These are phyloP conservation scores for Tortricodes alternella DNA, from an alignment of 2,888 invertebrate genomes.

Conservation along the genomic window DNA sequence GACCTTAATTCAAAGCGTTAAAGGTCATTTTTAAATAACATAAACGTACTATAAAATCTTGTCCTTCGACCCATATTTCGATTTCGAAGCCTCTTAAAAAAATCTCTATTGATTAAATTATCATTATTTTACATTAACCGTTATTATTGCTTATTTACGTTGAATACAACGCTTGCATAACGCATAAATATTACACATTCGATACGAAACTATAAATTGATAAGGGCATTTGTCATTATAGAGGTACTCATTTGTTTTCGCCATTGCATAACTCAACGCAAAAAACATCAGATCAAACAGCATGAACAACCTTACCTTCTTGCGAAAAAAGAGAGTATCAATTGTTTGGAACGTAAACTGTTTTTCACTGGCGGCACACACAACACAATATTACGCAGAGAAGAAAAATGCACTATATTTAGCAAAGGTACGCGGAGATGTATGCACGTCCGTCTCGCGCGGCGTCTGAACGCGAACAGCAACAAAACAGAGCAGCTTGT, in stretches of 20 bases:
- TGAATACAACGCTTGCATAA: conserved; percentile 29
- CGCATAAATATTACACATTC: conserved; percentile 26
- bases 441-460: conserved; percentile 52
- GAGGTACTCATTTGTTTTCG: not conserved
- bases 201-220: not conserved
- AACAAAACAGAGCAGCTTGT: conserved; percentile 61
- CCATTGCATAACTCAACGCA: not conserved
- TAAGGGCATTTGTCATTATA: not conserved
- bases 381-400: conserved; percentile 64
- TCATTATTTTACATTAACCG: conserved; percentile 1
- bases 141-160: conserved; percentile 22
- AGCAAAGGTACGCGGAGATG: conserved; percentile 58
- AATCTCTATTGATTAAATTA: conserved; percentile 49
- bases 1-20: not conserved
- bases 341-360: conserved; percentile 32
- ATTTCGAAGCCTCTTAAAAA: conserved; percentile 36
- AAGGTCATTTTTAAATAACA: not conserved
- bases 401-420: conserved; percentile 67
- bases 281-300: not conserved
- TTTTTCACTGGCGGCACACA: conserved; percentile 42
- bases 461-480: conserved; percentile 57
- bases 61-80: conserved; percentile 35
- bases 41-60: not conserved
- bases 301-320: conserved; percentile 19
- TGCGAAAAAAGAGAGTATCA: conserved; percentile 1